Base-by-base conservation (phyloP, 2,113 vertebrate genomes). In the Actinemys pallida region DNA sequence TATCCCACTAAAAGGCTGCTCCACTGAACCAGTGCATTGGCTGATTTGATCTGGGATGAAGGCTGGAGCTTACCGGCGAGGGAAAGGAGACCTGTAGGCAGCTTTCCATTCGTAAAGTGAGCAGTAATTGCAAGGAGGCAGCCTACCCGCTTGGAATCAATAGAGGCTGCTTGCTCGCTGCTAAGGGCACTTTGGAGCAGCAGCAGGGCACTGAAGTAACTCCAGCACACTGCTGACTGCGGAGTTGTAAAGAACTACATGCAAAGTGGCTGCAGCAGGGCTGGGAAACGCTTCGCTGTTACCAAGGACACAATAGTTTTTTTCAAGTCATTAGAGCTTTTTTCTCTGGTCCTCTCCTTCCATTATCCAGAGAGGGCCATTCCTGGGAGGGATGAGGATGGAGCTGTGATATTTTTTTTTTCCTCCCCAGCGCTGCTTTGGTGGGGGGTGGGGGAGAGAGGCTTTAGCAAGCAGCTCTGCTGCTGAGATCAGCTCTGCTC, bases 191-290 rank as follows among this genome's bases (percentile, higher is more conserved):
- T 96, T 96, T 86, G 94, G 97, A 96, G 91, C 95, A 87, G 97
- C 98, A 97, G 91, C 96, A 98, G 98, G 98, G 98, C 97, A 97
- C 95, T 75, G 96, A 94, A 97, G 97, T 97, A 96, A 95, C 96
- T 98, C 96, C 97, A 94, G 96, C 97, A 95, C 96, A 52, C 95
- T 96, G 97, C 98, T 97, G 97, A 98, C 98, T 98, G 98, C 98
- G 97, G 98, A 98, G 98, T 98, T 98, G 97, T 95, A 94, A 92
- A 98, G 97, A 98, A 98, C 96, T 98, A 97, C 95, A 86, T 85
- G 97, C 97, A 97, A 54, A 98, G 98, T 97, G 98, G 97, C 97
- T 98, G 98, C 98, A 97, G 98, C 96, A 94, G 95, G 96, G 97
- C 97, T 97, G 93, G 95, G 93, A 98, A 95, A 89, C 93, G 96